Evolutionary conservation across 2,888 invertebrate genomes (phyloP).

Genomic region (Heliconius sara): DNA sequence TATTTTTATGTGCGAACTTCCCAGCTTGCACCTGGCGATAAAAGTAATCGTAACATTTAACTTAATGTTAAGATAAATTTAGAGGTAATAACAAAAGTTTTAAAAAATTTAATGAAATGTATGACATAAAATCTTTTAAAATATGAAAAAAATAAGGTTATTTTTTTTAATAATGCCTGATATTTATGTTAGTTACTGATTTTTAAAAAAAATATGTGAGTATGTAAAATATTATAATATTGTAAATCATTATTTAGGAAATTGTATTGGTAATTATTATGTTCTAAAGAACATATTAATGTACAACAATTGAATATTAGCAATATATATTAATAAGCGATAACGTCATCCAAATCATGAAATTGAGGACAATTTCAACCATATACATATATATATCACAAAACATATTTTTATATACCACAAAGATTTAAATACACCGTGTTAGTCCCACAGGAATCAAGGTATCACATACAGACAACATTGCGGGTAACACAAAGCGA

Average conservation of each 20-base stretch:
- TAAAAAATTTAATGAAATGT: neutral
- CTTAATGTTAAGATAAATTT: neutral
- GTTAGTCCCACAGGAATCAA: conserved; percentile 46
- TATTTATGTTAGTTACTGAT: too few species aligned
- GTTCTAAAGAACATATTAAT: neutral
- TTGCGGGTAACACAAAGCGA: conserved; percentile 66
- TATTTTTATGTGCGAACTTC: neutral
- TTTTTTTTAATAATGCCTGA: neutral
- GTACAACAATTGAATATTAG: neutral
- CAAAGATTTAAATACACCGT: conserved; percentile 45
- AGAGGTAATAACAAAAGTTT: neutral
- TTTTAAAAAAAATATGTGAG: too few species aligned
- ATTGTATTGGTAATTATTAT: neutral
- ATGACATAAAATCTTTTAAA: neutral
- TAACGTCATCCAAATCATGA: conserved; percentile 49
- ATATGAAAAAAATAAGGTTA: neutral
- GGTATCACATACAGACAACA: conserved; percentile 61
- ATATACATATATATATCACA: conserved; percentile 19
- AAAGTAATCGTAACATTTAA: neutral
- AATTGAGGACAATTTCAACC: conserved; percentile 27
- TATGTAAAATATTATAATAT: too few species aligned
- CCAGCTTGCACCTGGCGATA: neutral
- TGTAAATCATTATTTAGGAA: neutral
- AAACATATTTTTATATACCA: conserved; percentile 45
- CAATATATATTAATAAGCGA: conserved; percentile 39